phyloP scores from a whole-genome alignment of 2,797 vertebrate genomes.

The Eulemur rubriventer region DNA sequence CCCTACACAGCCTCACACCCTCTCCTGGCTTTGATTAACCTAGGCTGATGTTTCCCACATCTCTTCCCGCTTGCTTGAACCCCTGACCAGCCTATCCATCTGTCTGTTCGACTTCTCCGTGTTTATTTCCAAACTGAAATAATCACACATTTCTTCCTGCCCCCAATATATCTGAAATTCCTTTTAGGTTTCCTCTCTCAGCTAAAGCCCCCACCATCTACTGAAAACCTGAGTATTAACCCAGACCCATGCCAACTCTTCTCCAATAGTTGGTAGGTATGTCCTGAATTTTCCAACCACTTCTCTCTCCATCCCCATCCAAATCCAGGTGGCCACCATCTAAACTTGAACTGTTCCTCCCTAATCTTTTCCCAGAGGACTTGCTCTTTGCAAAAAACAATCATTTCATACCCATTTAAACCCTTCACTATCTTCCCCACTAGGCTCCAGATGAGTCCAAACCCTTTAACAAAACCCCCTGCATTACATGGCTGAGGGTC shows the following conservation, averaged over 20 bases:
- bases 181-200: neutral
- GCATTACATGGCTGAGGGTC: neutral
- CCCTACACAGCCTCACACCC: neutral
- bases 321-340: neutral
- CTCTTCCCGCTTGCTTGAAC: neutral
- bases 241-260: neutral
- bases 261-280: neutral
- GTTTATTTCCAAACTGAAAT: neutral
- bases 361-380: neutral
- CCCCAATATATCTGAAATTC: neutral
- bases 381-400: neutral
- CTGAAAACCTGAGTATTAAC: neutral
- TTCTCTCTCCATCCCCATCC: neutral
- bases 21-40: neutral
- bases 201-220: neutral
- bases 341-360: neutral
- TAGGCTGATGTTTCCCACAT: neutral
- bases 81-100: neutral
- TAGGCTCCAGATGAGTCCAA: neutral
- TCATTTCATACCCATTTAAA: neutral
- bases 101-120: neutral
- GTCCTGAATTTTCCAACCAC: neutral
- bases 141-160: neutral
- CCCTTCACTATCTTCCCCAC: neutral
- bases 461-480: neutral